Base-by-base conservation (phyloP, 2,113 vertebrate genomes). In the Poecile atricapillus region DNA sequence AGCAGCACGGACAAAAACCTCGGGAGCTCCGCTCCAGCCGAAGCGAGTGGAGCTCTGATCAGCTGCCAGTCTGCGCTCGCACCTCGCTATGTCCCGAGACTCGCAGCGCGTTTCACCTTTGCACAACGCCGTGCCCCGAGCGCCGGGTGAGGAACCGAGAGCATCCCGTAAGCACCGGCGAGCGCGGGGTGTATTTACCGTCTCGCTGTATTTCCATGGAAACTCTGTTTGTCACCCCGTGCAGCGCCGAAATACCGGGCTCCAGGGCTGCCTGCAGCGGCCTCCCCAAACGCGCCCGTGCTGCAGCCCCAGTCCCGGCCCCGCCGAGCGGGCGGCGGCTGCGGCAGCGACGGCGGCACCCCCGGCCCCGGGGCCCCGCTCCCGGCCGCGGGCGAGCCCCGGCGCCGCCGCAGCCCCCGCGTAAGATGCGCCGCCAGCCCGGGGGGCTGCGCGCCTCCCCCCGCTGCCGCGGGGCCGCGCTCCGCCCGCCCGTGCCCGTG, bases 161-260 rank as follows among this genome's bases (percentile, higher is more conserved):
- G 73, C 93, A 55, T 14, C 80, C 69, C 60, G 22, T 11, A 10
- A 19, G 27, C 3, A 7, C 64, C 0, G 55, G 6, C 56, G 9
- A 52, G 80, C 7, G 31, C 13, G n/a, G 69, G n/a, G 5, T 25
- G 60, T 76, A 77, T 91, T 92, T 84, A 89, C 65, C 28, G 49
- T 11, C 74, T 33, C 41, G 0, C 78, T 7, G 55, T 2, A 92
- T 96, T 94, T 84, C 93, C 93, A 95, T 97, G 95, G 94, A 71
- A 95, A 95, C 96, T 56, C 89, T 74, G 59, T 56, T 6, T 56
- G 93, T 15, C 83, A 5, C 13, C 75, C 60, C 23, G 46, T 1
- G 80, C 73, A 2, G 11, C 37, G 39, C 76, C 69, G 53, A 44
- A 60, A 44, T 20, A 43, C 10, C 33, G 11, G 65, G 35, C 53